Conservation (phyloP, 2,888 invertebrate species). For the Acleris laterana region DNA sequence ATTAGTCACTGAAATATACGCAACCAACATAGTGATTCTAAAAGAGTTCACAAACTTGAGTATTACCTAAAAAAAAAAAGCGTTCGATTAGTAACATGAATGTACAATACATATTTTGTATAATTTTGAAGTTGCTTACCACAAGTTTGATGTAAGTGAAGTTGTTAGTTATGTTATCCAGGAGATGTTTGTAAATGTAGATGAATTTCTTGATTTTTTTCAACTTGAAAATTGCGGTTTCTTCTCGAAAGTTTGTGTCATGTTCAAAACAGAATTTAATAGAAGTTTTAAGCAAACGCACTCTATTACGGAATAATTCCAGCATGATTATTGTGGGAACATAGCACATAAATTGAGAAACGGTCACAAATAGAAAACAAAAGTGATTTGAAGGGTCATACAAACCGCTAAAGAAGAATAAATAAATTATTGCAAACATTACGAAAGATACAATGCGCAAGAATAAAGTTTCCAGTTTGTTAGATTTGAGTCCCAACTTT, state of each 20-base stretch:
- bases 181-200: too few relatives aligned
- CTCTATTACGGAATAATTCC: constrained; percentile 27
- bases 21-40: neutral
- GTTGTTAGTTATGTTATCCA: too few relatives aligned
- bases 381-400: neutral
- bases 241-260: neutral
- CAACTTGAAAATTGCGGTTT: too few relatives aligned
- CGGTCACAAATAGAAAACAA: constrained; percentile 2
- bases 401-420: neutral
- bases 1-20: neutral
- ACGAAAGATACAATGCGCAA: neutral
- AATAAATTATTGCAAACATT: neutral
- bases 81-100: neutral
- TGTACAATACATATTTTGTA: neutral
- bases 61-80: neutral
- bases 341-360: neutral
- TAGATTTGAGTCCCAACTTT: neutral
- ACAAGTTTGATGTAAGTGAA: neutral
- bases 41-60: neutral
- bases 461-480: neutral
- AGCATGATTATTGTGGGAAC: constrained; percentile 27
- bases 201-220: too few relatives aligned
- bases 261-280: constrained; percentile 11
- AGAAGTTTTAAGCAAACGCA: constrained; percentile 21
- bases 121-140: neutral